Base-by-base conservation (phyloP, 2,113 vertebrate genomes). In the Cettia cetti region DNA sequence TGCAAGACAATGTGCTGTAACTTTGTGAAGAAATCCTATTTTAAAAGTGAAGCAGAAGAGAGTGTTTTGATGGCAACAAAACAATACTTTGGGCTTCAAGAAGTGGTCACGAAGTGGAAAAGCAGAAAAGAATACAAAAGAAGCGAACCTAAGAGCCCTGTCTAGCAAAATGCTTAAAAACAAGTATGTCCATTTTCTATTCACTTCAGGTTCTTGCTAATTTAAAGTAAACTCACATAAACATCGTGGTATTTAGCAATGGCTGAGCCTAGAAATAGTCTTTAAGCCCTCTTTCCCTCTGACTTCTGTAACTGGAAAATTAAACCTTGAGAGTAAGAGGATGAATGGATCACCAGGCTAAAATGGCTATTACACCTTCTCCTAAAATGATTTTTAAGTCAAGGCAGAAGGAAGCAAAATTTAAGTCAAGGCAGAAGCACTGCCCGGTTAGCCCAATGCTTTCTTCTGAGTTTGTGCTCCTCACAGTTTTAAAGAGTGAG, bases 171-270 rank as follows among this genome's bases (percentile, higher is more conserved):
- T 15, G 23, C 42, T 74, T 75, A 40, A 82, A 42, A 89, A 52
- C 8, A 2, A 23, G 2, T 26, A 69, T 27, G 17, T 18, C 8
- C 42, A 39, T 39, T 80, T 95, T 49, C 21, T 57, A 37, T 60
- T 57, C 28, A 31, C 23, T 45, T 31, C 52, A 59, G 11, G 30
- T 50, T 64, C 50, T 64, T 91, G 37, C 37, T 63, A 69, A 86
- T 89, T 53, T 89, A 45, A 90, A 94, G 64, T 22, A 94, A 91
- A 92, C 44, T 93, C 94, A 86, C 47, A 85, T 71, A 94, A 91
- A 69, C 42, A 45, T 42, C 2, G 12, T 4, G 11, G 22, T 63
- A 93, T 60, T 79, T 53, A 85, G 60, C 16, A 45, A 76, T 1
- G 76, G 61, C 6, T 82, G 39, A 82, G 19, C 44, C 15, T 24